Conservation (phyloP, 2,888 invertebrate species). For the Liodrosophila aerea region DNA sequence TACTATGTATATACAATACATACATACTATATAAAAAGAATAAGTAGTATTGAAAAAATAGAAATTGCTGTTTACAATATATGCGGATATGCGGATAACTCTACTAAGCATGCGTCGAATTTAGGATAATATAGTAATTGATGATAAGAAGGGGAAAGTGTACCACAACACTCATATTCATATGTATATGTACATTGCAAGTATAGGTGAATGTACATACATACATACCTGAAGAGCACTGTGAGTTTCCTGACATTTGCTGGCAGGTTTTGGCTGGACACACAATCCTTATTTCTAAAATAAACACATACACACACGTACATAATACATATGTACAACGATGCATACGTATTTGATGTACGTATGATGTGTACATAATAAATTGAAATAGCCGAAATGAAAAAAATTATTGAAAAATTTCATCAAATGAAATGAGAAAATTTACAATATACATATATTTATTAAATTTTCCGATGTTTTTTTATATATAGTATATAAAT, state of each 20-base stretch:
- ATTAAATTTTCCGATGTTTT: no score
- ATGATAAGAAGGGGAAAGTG: no score
- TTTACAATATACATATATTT: neutral
- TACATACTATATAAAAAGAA: no score
- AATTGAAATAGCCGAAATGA: constrained; percentile 7
- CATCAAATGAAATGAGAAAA: neutral
- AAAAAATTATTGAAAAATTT: neutral
- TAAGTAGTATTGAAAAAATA: no score
- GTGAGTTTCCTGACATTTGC: constrained; percentile 89
- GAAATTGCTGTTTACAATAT: no score
- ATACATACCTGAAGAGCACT: constrained; percentile 86
- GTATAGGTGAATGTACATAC: constrained; percentile 1
- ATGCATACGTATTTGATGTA: constrained; percentile 1
- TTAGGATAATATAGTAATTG: no score
- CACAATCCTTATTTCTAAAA: constrained; percentile 88
- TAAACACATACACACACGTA: constrained; percentile 25
- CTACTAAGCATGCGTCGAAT: no score
- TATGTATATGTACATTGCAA: no score
- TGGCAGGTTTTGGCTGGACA: constrained; percentile 90
- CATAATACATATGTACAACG: constrained; percentile 22
- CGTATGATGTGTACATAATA: neutral
- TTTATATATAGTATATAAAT: neutral
- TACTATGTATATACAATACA: no score
- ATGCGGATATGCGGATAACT: no score
- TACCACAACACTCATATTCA: no score